Evolutionary conservation across 2,888 invertebrate genomes (phyloP).

Genomic region (Glaucopsyche alexis): DNA sequence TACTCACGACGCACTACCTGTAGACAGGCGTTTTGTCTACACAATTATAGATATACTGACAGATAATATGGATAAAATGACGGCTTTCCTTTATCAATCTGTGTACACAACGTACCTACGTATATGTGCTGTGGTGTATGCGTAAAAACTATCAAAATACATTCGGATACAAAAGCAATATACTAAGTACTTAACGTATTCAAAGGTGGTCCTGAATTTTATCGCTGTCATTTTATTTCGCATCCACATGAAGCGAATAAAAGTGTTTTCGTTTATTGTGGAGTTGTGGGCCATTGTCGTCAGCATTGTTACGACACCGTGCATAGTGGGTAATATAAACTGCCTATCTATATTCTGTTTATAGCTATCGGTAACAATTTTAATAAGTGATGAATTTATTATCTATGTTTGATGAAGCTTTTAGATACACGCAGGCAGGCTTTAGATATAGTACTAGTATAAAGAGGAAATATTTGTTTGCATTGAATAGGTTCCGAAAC

Average conservation of each 20-base stretch:
- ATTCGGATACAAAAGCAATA: slow-evolving; percentile 9
- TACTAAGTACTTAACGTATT: slow-evolving; percentile 9
- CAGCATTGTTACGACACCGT: not conserved
- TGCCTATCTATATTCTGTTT: not conserved
- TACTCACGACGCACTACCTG: no score
- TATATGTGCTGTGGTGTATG: no score
- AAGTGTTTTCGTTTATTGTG: slow-evolving; percentile 11
- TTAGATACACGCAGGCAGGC: not conserved
- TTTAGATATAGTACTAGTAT: no score
- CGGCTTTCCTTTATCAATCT: no score
- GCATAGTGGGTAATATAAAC: not conserved
- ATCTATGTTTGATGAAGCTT: not conserved
- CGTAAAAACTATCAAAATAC: slow-evolving; percentile 2
- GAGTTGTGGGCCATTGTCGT: not conserved
- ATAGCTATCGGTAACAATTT: no score
- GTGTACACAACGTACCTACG: no score
- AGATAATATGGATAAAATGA: no score
- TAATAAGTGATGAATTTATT: no score
- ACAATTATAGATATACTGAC: no score
- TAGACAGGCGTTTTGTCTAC: no score
- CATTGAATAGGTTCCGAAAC: no score
- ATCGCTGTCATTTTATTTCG: not conserved
- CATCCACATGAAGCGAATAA: slow-evolving; percentile 11
- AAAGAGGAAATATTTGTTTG: no score
- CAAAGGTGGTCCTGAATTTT: slow-evolving; percentile 19